Evolutionary conservation across 2,113 vertebrate species (phyloP), one percentile per base, ranked within the genome.

Genomic region (Antennarius striatus): DNA sequence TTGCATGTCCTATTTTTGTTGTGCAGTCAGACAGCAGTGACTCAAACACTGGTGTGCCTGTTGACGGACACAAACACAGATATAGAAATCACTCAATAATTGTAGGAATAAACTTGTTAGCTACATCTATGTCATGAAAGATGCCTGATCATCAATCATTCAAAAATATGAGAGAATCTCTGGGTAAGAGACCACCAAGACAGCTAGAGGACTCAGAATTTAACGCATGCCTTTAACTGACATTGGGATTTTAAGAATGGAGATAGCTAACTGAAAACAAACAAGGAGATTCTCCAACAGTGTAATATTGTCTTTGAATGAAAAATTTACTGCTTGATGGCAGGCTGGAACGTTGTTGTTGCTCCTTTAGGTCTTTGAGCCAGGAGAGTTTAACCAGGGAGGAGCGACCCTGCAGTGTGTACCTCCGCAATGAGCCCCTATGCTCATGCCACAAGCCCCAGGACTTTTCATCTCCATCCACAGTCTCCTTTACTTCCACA

Each of bases 381-480:
- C 98, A 99, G 1, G 97, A 95, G 54, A 94, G 94, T 83, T 97
- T 97, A 78, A 93, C 89, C 70, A 94, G 89, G 5, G 95, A 84
- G 0, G 97, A 96, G 0, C 94, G 93, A 0, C 95, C 94, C 81
- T 98, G 98, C 17, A 99, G 91, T 0, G 95, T 93, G 61, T 96
- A 96, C 69, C 96, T 97, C 78, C 96, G 91, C 15, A 97, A 90
- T 0, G 96, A 93, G 53, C 97, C 96, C 56, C 98, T 93, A 13
- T 97, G 93, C 59, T 99, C 97, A 0, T 98, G 96, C 96, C 96
- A 99, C 70, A 99, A 86, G 73, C 95, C 95, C 68, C 97, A 98
- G 0, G 94, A 95, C 0, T 93, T 92, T 64, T 99, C 98, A 0
- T 99, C 96, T 3, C 94, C 95, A 75, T 95, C 96, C 52, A 95